Evolutionary conservation across 2,888 invertebrate species (phyloP), one percentile per base, ranked within the genome.

Genomic region (Callyntrura guangdongensis): DNA sequence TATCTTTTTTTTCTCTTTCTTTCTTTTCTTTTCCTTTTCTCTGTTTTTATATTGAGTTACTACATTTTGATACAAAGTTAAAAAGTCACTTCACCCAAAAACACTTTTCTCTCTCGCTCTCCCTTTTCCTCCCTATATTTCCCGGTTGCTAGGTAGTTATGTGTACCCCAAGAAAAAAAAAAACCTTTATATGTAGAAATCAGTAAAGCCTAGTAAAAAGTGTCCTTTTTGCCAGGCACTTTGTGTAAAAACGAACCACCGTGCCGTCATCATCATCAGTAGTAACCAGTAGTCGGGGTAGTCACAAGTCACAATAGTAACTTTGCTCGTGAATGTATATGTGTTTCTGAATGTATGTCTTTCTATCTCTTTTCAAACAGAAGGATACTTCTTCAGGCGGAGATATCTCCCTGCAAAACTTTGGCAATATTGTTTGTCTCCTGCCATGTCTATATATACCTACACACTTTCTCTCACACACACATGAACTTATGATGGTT

Each of bases 341-440:
- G 61, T 20, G 61, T 61, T 17, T 61, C 9, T 36, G 22, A 12
- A 20, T 64, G n/a, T n/a, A n/a, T n/a, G 27, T 79, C 56, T 27
- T 53, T 5, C 77, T 79, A 79, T 59, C 69, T 36, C 49, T 47
- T 8, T 36, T 56, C 72, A 20, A 84, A 56, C 84, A 84, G 79
- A 56, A 27, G 49, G 61, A 64, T 86, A 86, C 74, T 89, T 74
- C 74, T 83, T 82, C 59, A 74, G 74, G 83, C 82, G 82, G 82
- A 83, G 88, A 89, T 89, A 83, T 83, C 82, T 89, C 67, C 27
- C 12, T 83, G 61, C n/a, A 47, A 90, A 90, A 90, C 82, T 90
- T 90, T 90, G 86, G 90, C 86, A 90, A 90, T 90, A 86, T 85
- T 90, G 64, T 90, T 81, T 72, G 69, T 86, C 81, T 81, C 47